A percentile compares a stretch with the other conserved stretches of the same genome.
Conservation (phyloP, 2,113 vertebrate genomes). For the Nanorana parkeri region DNA sequence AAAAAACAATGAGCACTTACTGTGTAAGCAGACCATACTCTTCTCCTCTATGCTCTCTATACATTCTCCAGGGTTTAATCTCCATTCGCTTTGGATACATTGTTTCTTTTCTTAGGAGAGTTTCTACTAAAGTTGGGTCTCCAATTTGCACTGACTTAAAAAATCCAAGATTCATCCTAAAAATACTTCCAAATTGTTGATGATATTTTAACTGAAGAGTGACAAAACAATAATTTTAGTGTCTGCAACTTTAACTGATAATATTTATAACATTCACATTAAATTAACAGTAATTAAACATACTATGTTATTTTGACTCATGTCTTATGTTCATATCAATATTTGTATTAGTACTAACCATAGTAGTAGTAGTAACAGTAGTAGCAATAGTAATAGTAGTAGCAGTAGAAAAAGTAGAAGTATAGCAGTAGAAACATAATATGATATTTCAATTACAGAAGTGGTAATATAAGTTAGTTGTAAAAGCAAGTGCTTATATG, state of each 20-base stretch:
- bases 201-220: slow-evolving; percentile 39
- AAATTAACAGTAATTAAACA: background rate
- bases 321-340: too few species aligned
- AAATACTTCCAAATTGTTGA: slow-evolving; percentile 49
- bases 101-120: slow-evolving; percentile 37
- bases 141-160: slow-evolving; percentile 57
- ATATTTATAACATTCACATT: background rate
- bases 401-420: too few species aligned
- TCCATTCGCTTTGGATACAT: slow-evolving; percentile 44
- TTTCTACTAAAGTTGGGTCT: slow-evolving; percentile 44
- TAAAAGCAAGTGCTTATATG: background rate
- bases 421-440: too few species aligned
- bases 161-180: slow-evolving; percentile 55
- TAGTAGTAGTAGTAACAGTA: background rate
- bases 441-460: background rate
- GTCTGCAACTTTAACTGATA: too few species aligned
- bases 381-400: background rate
- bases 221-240: background rate
- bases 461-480: background rate
- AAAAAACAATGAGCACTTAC: slow-evolving; percentile 21
- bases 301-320: too few species aligned
- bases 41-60: slow-evolving; percentile 50
- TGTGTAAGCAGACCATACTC: slow-evolving; percentile 46
- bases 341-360: background rate
- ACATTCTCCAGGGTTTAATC: slow-evolving; percentile 51